These are phyloP conservation scores for Eledona agricola DNA, from an alignment of 2,888 invertebrate species.

Conservation along the genomic window DNA sequence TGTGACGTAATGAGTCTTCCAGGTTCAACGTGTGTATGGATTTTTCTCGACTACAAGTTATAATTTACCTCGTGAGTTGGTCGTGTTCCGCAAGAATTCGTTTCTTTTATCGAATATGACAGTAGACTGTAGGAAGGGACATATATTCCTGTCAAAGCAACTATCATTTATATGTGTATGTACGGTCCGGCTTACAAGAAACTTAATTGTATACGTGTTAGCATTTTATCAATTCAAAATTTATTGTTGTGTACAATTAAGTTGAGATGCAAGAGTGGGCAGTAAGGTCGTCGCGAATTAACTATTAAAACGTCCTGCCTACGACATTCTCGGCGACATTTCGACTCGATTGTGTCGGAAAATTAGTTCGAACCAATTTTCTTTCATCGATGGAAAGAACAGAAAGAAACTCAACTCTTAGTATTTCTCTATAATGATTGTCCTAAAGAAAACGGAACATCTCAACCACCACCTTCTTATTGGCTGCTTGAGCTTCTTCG, in stretches of 20 bases:
- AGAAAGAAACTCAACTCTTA: too few relatives aligned
- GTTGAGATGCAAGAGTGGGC: constrained; percentile 49
- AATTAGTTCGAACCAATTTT: too few relatives aligned
- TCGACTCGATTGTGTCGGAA: constrained; percentile 11
- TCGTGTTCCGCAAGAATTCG: too few relatives aligned
- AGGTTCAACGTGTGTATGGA: too few relatives aligned
- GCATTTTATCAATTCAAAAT: constrained; percentile 54
- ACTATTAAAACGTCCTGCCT: constrained; percentile 35
- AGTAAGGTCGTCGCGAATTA: constrained; percentile 51
- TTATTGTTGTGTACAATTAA: constrained; percentile 52
- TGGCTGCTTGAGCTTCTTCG: too few relatives aligned
- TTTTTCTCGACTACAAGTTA: too few relatives aligned
- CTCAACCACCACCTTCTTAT: too few relatives aligned
- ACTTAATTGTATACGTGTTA: constrained; percentile 54
- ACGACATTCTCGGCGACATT: constrained; percentile 27
- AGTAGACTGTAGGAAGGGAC: constrained; percentile 49
- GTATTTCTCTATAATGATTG: too few relatives aligned
- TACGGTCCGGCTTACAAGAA: constrained; percentile 50
- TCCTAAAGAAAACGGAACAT: too few relatives aligned
- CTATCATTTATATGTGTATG: constrained; percentile 51
- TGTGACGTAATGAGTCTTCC: too few relatives aligned
- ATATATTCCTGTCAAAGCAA: constrained; percentile 51
- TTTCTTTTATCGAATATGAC: constrained; percentile 44
- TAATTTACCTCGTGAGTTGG: too few relatives aligned
- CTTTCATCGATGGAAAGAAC: too few relatives aligned